These are phyloP conservation scores for Thermophis baileyi DNA, from an alignment of 2,113 vertebrate species.

Conservation along the genomic window DNA sequence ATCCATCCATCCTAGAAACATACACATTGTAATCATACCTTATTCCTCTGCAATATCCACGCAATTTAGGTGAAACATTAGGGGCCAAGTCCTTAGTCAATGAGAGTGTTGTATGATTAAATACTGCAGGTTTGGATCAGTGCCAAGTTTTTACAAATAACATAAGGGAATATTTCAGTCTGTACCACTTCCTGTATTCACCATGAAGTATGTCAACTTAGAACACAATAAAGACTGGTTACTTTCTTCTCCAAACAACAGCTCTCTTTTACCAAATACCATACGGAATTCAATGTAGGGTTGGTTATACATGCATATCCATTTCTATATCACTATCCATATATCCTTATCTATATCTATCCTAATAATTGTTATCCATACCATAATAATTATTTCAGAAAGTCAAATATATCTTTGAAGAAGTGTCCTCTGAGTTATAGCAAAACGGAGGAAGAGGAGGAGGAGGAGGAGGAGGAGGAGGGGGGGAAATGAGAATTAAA, in stretches of 20 bases:
- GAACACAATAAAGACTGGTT: conserved; percentile 64
- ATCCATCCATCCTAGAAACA: background rate
- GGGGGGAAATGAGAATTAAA: background rate
- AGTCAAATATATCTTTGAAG: background rate
- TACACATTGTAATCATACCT: background rate
- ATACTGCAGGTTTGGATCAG: conserved; percentile 50
- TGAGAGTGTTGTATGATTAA: conserved; percentile 56
- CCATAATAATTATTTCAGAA: background rate
- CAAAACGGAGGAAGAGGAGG: background rate
- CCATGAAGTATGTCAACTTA: conserved; percentile 59
- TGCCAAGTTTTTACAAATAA: conserved; percentile 70
- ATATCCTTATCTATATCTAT: background rate
- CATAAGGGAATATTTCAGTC: conserved; percentile 70
- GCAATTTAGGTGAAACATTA: background rate
- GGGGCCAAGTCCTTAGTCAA: conserved; percentile 43
- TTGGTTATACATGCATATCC: background rate
- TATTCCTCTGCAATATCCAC: background rate
- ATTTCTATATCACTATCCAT: background rate
- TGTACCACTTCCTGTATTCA: conserved; percentile 71
- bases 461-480: background rate
- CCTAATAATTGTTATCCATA: background rate
- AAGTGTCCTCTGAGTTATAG: background rate
- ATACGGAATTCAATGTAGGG: conserved; percentile 34
- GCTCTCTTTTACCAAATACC: conserved; percentile 66
- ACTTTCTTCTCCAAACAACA: conserved; percentile 63